A percentile compares a stretch with the other conserved stretches of the same genome.
phyloP scores from a whole-genome alignment of 2,888 invertebrate genomes.

The Trilocha varians region DNA sequence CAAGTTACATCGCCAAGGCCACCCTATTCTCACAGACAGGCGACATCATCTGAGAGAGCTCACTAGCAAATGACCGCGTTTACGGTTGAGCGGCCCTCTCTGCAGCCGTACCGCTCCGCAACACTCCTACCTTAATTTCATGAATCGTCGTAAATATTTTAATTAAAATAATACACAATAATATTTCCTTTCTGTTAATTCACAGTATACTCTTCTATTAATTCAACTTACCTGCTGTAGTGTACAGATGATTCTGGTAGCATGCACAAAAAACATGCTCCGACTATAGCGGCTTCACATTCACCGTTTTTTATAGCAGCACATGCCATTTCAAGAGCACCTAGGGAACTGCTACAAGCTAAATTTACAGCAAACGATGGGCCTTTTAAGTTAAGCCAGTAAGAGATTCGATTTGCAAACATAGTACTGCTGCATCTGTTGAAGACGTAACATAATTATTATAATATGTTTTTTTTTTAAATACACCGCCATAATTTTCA shows the following conservation, averaged over 20 bases:
- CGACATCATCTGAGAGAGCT: too few relatives aligned
- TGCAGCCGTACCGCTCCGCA: too few relatives aligned
- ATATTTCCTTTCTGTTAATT: too few relatives aligned
- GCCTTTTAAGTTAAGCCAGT: constrained; percentile 37
- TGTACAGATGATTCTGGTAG: constrained; percentile 61
- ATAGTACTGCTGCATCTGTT: constrained; percentile 28
- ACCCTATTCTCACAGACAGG: too few relatives aligned
- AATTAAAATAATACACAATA: too few relatives aligned
- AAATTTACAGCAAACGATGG: constrained; percentile 35
- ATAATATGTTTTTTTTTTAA: too few relatives aligned
- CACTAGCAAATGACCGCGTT: too few relatives aligned
- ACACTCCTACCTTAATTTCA: constrained; percentile 2
- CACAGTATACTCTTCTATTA: background rate
- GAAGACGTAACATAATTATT: too few relatives aligned
- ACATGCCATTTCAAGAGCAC: constrained; percentile 38
- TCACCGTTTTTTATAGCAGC: constrained; percentile 33
- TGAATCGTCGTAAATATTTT: too few relatives aligned
- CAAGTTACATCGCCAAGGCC: too few relatives aligned
- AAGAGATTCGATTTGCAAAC: constrained; percentile 41
- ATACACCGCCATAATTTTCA: too few relatives aligned
- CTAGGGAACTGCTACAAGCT: constrained; percentile 38
- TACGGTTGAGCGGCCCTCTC: too few relatives aligned
- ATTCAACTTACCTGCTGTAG: constrained; percentile 30
- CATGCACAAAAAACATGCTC: constrained; percentile 73
- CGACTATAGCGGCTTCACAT: constrained; percentile 73